Conservation (phyloP, 1,140 invertebrate species). For the Vanessa atalanta region DNA sequence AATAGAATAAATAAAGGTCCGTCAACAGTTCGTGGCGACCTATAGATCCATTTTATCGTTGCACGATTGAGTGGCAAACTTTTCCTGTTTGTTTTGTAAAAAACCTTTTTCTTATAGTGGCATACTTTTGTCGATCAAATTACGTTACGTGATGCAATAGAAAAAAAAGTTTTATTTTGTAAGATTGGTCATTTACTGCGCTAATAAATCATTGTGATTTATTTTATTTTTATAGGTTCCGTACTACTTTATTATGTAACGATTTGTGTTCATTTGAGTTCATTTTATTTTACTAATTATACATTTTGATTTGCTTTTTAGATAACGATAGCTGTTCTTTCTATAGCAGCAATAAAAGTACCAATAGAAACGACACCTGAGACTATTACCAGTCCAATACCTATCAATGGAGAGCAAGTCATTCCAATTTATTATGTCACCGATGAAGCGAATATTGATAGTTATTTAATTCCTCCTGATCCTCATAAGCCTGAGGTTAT, state of each 20-base stretch:
- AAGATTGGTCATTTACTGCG: constrained; percentile 14
- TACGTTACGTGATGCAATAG: constrained; percentile 62
- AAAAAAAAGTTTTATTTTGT: constrained; percentile 19
- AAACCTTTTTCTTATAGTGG: constrained; percentile 55
- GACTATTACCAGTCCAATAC: constrained; percentile 24
- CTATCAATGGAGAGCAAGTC: constrained; percentile 30
- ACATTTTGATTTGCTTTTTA: constrained; percentile 47
- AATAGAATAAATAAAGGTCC: neutral
- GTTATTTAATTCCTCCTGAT: constrained; percentile 61
- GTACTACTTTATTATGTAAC: constrained; percentile 16
- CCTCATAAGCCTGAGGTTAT: constrained; percentile 52
- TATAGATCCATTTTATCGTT: constrained; percentile 11
- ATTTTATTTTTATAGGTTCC: constrained; percentile 26
- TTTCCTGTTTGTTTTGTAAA: constrained; percentile 40
- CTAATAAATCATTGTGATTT: constrained; percentile 18
- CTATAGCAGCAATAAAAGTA: constrained; percentile 57
- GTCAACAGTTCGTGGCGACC: constrained; percentile 15
- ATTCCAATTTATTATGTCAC: constrained; percentile 54
- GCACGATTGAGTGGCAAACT: constrained; percentile 19
- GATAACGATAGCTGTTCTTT: constrained; percentile 46
- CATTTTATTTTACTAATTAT: constrained; percentile 1
- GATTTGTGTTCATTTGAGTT: neutral
- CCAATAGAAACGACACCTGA: constrained; percentile 51
- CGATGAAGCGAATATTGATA: constrained; percentile 52
- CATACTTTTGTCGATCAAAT: constrained; percentile 63